Base-by-base conservation (phyloP, 2,888 invertebrate species). In the Neoascia interrupta region DNA sequence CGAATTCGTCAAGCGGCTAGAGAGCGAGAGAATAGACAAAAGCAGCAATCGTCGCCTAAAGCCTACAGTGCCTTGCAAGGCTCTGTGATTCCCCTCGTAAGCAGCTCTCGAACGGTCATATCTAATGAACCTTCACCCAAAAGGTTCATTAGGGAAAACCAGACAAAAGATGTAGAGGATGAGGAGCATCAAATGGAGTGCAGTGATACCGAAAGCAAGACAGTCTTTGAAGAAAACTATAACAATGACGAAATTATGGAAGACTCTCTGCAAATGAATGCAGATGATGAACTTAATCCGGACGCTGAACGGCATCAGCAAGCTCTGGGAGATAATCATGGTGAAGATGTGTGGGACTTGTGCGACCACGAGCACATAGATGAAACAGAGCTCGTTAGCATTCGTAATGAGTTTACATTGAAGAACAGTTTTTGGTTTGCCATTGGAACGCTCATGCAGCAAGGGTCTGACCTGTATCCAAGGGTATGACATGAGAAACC, bases 341-440 rank as follows among this genome's bases (percentile, higher is more conserved):
- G 39, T 16, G 49, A 60, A 13, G 60, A 68, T 11, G 23, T 72
- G 1, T 73, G 68, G 73, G 63, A 74, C 4, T 11, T 63, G 3
- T 80, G 75, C 13, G 64, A 80, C 28, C 74, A 82, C 41, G 72
- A 79, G 11, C 70, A 81, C 21, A 82, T 83, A 8, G 82, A 83
- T 16, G 82, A 83, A 43, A 82, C 82, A 75, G 85, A 85, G 47
- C 61, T 88, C 63, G 74, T 86, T 31, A 85, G 84, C 82, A 88
- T 92, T 64, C 93, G 94, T 89, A 96, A 96, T 89, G 94, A 95
- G 87, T 97, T 96, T 89, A 94, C 93, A 64, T 89, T 96, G 76
- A 92, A 93, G 83, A 96, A 98, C 90, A 96, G 96, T 83, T 95
- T 98, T 90, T 98, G 97, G 97, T 98, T 98, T 90, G 95, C 96